phyloP scores from a whole-genome alignment of 2,797 vertebrate genomes.

The Chaetophractus vellerosus region DNA sequence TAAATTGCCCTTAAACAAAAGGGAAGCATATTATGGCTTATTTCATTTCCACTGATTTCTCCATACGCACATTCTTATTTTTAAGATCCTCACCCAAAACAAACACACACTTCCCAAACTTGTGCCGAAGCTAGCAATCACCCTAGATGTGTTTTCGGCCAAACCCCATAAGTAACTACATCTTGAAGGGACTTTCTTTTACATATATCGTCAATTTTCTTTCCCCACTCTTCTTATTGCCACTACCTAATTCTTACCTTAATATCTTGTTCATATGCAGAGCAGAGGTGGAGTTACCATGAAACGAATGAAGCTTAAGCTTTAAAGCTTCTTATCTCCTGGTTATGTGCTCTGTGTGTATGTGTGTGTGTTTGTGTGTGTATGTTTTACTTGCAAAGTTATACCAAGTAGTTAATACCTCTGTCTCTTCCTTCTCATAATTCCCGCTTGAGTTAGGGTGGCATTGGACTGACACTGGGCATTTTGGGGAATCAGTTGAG shows the following conservation, averaged over 20 bases:
- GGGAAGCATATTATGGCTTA: rapidly evolving
- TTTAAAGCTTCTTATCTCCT: not conserved
- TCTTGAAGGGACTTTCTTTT: not conserved
- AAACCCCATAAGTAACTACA: not conserved
- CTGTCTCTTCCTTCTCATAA: no score
- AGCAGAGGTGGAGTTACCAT: not conserved
- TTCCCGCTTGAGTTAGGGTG: not conserved
- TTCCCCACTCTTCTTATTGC: not conserved
- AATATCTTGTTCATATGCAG: not conserved
- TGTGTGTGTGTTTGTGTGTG: rapidly evolving
- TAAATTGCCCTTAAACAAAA: not conserved
- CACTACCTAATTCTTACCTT: not conserved
- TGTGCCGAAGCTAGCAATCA: not conserved
- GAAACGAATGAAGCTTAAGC: no score
- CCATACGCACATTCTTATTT: not conserved
- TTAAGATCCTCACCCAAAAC: not conserved
- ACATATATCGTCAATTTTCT: not conserved
- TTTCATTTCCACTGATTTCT: not conserved
- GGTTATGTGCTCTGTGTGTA: not conserved
- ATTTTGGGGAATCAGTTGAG: not conserved
- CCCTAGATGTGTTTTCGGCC: rapidly evolving
- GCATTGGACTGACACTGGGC: not conserved
- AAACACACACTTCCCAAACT: no score
- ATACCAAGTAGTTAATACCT: no score
- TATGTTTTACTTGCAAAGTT: not conserved